phyloP scores from a whole-genome alignment of 2,888 invertebrate species.

The Protophormia terraenovae region DNA sequence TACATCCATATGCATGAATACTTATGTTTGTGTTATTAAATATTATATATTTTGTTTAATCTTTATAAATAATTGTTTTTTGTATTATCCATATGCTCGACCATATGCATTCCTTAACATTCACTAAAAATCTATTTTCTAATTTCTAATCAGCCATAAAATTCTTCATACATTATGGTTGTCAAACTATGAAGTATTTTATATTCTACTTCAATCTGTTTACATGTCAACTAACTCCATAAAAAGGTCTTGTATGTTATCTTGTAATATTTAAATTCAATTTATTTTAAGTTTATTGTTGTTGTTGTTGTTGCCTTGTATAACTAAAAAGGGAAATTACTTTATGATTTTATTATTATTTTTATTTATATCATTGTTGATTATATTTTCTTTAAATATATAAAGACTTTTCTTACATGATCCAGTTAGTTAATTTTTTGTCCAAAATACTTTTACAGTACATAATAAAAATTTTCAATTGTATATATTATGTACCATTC shows the following conservation, averaged over 20 bases:
- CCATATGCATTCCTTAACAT: background rate
- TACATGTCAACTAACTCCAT: background rate
- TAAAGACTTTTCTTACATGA: background rate
- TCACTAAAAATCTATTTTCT: background rate
- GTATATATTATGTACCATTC: too few species aligned
- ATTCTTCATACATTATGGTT: background rate
- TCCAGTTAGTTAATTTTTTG: background rate
- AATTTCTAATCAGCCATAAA: conserved; percentile 7
- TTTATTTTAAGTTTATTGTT: conserved; percentile 26
- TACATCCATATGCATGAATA: background rate
- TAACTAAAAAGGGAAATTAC: conserved; percentile 72
- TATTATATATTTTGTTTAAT: conserved; percentile 6
- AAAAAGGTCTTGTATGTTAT: background rate
- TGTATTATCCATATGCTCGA: background rate
- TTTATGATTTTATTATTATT: conserved; percentile 74
- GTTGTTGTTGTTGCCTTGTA: conserved; percentile 13
- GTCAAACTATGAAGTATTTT: background rate
- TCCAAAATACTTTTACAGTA: background rate
- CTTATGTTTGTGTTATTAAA: background rate
- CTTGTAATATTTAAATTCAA: conserved; percentile 54
- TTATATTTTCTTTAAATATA: background rate
- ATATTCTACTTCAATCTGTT: background rate
- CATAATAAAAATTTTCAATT: background rate
- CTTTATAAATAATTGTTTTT: conserved; percentile 8
- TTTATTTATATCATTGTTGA: background rate